phyloP scores from a whole-genome alignment of 2,888 invertebrate genomes.

The Acleris sparsana region DNA sequence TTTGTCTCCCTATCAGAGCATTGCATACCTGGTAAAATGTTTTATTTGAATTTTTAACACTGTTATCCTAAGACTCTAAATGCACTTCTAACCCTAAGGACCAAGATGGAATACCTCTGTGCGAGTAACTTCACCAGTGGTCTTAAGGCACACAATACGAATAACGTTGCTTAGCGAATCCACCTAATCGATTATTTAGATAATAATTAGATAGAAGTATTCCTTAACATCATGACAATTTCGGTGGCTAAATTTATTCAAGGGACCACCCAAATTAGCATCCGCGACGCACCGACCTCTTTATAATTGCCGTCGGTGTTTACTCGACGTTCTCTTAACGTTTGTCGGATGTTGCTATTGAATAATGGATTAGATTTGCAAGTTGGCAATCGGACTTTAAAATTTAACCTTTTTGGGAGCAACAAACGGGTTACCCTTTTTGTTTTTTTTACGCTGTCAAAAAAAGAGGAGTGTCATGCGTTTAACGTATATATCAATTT shows the following conservation, averaged over 20 bases:
- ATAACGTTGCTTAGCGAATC: background rate
- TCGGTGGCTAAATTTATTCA: slow-evolving; percentile 58
- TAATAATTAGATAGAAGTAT: slow-evolving; percentile 22
- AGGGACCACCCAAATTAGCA: slow-evolving; percentile 62
- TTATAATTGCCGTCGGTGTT: slow-evolving; percentile 64
- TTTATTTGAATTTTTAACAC: too few species aligned
- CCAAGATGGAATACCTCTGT: too few species aligned
- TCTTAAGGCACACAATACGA: too few species aligned
- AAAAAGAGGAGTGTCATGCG: too few species aligned
- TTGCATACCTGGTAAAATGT: too few species aligned
- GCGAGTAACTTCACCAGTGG: too few species aligned
- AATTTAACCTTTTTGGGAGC: background rate
- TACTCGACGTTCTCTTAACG: slow-evolving; percentile 52
- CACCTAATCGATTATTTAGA: slow-evolving; percentile 2
- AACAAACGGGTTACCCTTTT: background rate
- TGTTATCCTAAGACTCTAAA: too few species aligned
- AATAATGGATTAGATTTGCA: slow-evolving; percentile 64
- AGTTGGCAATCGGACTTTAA: slow-evolving; percentile 41
- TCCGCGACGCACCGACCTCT: slow-evolving; percentile 57
- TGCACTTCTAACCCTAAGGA: too few species aligned
- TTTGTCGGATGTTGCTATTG: slow-evolving; percentile 63
- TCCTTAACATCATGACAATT: slow-evolving; percentile 26
- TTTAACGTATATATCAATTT: too few species aligned
- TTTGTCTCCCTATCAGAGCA: too few species aligned
- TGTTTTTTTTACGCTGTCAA: too few species aligned